These are phyloP conservation scores for Ophion costatus DNA, from an alignment of 2,888 invertebrate species.

Conservation along the genomic window DNA sequence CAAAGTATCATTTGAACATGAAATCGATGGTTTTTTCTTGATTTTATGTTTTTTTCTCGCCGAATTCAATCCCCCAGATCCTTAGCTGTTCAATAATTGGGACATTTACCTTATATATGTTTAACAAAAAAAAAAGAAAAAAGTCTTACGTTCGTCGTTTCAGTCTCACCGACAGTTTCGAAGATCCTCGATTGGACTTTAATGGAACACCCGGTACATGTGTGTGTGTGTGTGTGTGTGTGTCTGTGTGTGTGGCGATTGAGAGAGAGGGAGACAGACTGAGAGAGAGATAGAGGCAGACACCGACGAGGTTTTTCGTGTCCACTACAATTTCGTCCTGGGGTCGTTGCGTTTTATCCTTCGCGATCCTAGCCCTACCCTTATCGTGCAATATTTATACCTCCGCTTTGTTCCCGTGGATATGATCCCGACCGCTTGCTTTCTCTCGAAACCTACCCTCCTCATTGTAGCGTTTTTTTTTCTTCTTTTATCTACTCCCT, in stretches of 20 bases:
- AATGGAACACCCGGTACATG: not conserved
- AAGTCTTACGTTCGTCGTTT: too few species aligned
- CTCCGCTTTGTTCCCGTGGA: not conserved
- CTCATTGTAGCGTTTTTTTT: not conserved
- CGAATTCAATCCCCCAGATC: too few species aligned
- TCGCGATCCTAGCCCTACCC: not conserved
- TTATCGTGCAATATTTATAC: slow-evolving; percentile 10
- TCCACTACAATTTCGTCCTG: not conserved
- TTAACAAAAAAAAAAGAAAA: too few species aligned
- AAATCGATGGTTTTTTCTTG: too few species aligned
- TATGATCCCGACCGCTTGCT: slow-evolving; percentile 4
- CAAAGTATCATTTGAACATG: too few species aligned
- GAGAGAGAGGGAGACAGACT: slow-evolving; percentile 22
- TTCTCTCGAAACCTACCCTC: not conserved
- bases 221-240: not conserved
- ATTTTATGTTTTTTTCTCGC: too few species aligned
- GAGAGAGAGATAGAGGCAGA: slow-evolving; percentile 20
- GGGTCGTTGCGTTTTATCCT: not conserved
- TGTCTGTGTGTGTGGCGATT: too few species aligned
- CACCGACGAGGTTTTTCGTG: not conserved
- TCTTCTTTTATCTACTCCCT: not conserved
- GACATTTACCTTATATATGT: too few species aligned
- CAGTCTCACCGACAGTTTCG: too few species aligned
- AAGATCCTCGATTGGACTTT: not conserved
- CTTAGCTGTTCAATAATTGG: too few species aligned